These are phyloP conservation scores for Lepus townsendii DNA, from an alignment of 2,797 vertebrate genomes.

Conservation along the genomic window DNA sequence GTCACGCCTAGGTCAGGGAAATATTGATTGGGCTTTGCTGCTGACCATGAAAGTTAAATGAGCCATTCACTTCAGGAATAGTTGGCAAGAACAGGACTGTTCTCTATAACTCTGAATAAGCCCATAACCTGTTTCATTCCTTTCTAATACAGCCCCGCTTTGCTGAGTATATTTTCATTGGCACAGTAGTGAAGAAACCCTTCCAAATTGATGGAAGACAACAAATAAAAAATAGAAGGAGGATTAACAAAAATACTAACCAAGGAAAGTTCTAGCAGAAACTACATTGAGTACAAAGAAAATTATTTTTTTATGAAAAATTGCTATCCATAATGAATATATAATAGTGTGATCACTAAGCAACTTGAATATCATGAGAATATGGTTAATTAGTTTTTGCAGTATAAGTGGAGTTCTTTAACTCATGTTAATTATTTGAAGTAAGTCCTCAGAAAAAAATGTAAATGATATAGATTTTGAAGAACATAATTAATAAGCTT, in stretches of 20 bases:
- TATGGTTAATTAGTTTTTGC: neutral
- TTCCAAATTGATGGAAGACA: neutral
- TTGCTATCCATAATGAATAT: neutral
- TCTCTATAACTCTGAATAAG: neutral
- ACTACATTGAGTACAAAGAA: neutral
- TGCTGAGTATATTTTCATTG: neutral
- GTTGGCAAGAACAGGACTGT: neutral
- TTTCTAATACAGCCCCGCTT: neutral
- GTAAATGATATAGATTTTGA: neutral
- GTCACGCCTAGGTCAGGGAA: neutral
- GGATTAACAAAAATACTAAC: neutral
- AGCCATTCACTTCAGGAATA: neutral
- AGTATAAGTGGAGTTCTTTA: neutral
- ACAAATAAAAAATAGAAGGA: neutral
- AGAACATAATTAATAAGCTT: neutral
- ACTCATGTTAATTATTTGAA: neutral
- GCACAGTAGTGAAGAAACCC: neutral
- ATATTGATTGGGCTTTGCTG: neutral
- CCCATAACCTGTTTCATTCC: neutral
- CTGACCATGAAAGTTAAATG: neutral
- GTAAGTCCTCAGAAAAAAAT: neutral
- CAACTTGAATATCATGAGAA: neutral
- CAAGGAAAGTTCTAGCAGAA: neutral
- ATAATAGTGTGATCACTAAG: neutral
- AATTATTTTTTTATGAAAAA: neutral